Conservation (phyloP, 1,140 invertebrate species). For the Drosophila dunni region DNA sequence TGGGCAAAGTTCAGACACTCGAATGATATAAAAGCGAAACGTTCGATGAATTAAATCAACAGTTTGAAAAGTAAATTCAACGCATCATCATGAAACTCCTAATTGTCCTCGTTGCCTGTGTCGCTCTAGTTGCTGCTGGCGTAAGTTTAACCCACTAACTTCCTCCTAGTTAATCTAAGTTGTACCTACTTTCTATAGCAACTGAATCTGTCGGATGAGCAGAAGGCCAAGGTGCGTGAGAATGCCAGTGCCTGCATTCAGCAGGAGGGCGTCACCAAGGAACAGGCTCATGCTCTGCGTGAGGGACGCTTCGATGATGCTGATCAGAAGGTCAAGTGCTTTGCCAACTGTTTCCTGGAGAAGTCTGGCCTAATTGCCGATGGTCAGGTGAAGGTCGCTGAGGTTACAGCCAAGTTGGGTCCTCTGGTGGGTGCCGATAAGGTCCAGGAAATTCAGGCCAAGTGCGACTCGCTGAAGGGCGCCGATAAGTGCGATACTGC, state of each 20-base stretch:
- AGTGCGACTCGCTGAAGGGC: conserved; percentile 38
- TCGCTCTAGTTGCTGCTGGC: conserved; percentile 41
- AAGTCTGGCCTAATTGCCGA: conserved; percentile 53
- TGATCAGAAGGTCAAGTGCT: conserved; percentile 69
- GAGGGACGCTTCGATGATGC: conserved; percentile 52
- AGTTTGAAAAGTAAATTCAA: conserved; percentile 49
- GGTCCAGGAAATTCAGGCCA: conserved; percentile 49
- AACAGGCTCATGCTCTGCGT: conserved; percentile 51
- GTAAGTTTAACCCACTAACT: conserved; percentile 39
- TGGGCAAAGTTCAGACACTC: conserved; percentile 32
- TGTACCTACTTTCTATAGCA: conserved; percentile 18
- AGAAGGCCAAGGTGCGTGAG: conserved; percentile 52
- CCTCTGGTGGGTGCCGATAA: conserved; percentile 48
- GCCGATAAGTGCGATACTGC: conserved; percentile 67
- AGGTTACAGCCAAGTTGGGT: conserved; percentile 50
- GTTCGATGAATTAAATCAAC: conserved; percentile 37
- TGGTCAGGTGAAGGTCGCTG: conserved; percentile 59
- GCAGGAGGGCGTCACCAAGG: conserved; percentile 73
- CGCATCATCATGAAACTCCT: conserved; percentile 60
- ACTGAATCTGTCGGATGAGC: conserved; percentile 52
- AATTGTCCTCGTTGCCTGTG: conserved; percentile 53
- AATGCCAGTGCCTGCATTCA: conserved; percentile 43
- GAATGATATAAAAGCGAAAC: conserved; percentile 70
- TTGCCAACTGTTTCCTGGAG: conserved; percentile 74
- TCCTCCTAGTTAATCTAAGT: background rate